Conservation (phyloP, 2,888 invertebrate genomes). For the Eupsilia transversa region DNA sequence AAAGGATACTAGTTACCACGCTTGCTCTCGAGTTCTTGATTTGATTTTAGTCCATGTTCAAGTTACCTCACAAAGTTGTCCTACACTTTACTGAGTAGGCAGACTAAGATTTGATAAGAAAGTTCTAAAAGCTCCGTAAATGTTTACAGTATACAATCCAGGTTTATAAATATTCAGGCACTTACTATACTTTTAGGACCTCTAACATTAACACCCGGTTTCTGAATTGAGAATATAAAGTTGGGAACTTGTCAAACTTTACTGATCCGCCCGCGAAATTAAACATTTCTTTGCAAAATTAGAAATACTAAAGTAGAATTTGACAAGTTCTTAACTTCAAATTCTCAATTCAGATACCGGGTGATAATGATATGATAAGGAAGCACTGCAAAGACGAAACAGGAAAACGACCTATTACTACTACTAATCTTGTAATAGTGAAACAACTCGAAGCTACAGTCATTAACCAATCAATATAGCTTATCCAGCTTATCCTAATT, state of each 20-base stretch:
- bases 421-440: not conserved
- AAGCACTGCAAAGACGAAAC: not conserved
- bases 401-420: not conserved
- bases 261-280: not conserved
- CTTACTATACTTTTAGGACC: not conserved
- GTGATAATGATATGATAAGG: not conserved
- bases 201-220: not conserved
- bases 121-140: not conserved
- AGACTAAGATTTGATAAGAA: constrained; percentile 7
- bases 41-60: not conserved
- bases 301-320: not conserved
- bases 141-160: not conserved
- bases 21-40: not conserved
- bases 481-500: constrained; percentile 23
- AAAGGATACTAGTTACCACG: not conserved
- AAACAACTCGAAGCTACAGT: not conserved
- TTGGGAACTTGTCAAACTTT: no score
- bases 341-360: not conserved
- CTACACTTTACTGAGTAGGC: not conserved
- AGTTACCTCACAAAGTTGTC: not conserved
- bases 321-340: not conserved
- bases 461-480: constrained; percentile 12
- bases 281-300: not conserved
- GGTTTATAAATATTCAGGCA: not conserved
- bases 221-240: not conserved